Base-by-base conservation (phyloP, 2,113 vertebrate genomes). In the Caranx melampygus region DNA sequence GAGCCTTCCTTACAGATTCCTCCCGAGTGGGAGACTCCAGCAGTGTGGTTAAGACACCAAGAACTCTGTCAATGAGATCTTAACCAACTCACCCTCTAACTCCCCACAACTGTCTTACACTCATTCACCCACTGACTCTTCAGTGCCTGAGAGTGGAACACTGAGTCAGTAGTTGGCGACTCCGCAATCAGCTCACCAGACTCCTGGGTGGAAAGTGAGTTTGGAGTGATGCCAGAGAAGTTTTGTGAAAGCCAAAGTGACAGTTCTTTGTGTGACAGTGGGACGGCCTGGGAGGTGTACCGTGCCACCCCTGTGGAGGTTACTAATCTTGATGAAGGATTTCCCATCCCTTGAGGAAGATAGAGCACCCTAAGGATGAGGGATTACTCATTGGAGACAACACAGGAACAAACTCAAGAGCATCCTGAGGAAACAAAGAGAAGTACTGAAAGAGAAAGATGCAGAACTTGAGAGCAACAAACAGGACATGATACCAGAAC, bases 181-280 rank as follows among this genome's bases (percentile, higher is more conserved):
- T 95, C 94, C 0, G 92, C 91, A 6, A 88, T 95, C 59, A 87
- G 91, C 75, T 95, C 93, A 1, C 94, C 94, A 0, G 94, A 95
- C 80, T 95, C 94, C 2, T 95, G 91, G 94, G 66, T 87, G 18
- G 94, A 94, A 49, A 82, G 83, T 0, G 88, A 92, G 9, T 76
- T 81, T 20, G 87, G 82, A 1, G 71, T 64, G 20, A 75, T 47
- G 4, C 81, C 62, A 2, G 89, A 89, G 57, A 90, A 72, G 76
- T 74, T 92, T 9, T 47, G 76, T 51, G 91, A 92, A 54, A 93
- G 67, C 44, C 78, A 33, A 31, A 94, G 87, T 58, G 88, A 91
- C 15, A 79, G 86, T 67, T 93, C 87, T 33, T 66, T 92, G 63
- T 90, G 76, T 42, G 94, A 94, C 68, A 89, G 87, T 15, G 81